These are phyloP conservation scores for Thalassaphorura encarpata DNA, from an alignment of 1,140 invertebrate species.

Conservation along the genomic window DNA sequence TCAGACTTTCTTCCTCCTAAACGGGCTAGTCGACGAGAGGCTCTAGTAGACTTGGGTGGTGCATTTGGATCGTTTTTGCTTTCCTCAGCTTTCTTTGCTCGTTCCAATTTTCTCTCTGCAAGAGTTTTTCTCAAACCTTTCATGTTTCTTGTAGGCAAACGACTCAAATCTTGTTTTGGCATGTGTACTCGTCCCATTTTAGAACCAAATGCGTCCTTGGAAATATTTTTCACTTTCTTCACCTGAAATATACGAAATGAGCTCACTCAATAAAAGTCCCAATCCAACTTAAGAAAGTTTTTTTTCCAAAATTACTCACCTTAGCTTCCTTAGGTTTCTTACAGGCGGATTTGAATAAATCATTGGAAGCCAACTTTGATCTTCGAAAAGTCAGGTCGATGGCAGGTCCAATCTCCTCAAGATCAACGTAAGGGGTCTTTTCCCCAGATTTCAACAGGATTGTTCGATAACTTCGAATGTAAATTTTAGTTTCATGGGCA, in stretches of 20 bases:
- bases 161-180: conserved; percentile 73
- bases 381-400: conserved; percentile 75
- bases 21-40: neutral
- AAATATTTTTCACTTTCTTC: conserved; percentile 84
- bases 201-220: conserved; percentile 72
- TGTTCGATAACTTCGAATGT: conserved; percentile 80
- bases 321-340: conserved; percentile 74
- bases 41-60: neutral
- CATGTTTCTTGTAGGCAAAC: conserved; percentile 85
- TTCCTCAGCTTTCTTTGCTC: conserved; percentile 48
- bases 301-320: conserved; percentile 39
- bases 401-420: conserved; percentile 90
- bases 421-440: conserved; percentile 74
- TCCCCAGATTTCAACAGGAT: conserved; percentile 82
- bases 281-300: neutral
- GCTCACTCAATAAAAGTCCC: neutral
- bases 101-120: conserved; percentile 35
- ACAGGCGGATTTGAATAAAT: conserved; percentile 77
- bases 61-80: neutral
- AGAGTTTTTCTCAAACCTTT: conserved; percentile 74
- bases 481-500: conserved; percentile 58
- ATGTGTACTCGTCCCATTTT: conserved; percentile 87
- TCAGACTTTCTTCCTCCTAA: neutral
- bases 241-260: conserved; percentile 42
- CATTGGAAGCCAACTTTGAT: conserved; percentile 77